Conservation (phyloP, 1,140 invertebrate genomes). For the Harlomillsia oculata region DNA sequence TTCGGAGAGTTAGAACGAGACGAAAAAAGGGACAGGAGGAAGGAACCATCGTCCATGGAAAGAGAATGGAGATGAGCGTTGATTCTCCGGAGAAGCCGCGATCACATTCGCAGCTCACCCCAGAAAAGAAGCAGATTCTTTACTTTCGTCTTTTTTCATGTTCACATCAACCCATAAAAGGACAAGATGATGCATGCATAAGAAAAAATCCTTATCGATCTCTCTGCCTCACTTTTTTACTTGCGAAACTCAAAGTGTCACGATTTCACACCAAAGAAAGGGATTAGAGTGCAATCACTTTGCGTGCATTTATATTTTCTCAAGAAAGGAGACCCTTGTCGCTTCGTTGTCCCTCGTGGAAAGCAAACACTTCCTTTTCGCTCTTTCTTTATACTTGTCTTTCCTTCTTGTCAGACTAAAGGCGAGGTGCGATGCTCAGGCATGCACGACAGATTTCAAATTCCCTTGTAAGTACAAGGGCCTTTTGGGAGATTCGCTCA, state of each 20-base stretch:
- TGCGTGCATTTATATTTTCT: constrained; percentile 17
- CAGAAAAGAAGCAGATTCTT: no score
- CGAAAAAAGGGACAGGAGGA: no score
- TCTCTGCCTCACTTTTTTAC: neutral
- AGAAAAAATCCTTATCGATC: constrained; percentile 12
- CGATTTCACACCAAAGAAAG: constrained; percentile 10
- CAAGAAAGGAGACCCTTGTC: constrained; percentile 2
- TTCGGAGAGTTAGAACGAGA: no score
- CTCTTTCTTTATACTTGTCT: neutral
- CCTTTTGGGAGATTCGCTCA: no score
- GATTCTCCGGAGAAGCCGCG: no score
- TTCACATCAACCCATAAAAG: constrained; percentile 9
- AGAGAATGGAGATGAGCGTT: no score
- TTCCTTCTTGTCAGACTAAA: neutral
- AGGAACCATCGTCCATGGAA: no score
- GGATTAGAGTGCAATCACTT: constrained; percentile 18
- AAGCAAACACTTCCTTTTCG: constrained; percentile 6
- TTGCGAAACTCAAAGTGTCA: constrained; percentile 10
- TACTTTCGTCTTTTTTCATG: no score
- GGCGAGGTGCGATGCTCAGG: no score
- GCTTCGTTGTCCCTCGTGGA: neutral
- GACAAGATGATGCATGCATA: constrained; percentile 11
- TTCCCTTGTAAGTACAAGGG: no score
- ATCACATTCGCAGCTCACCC: no score
- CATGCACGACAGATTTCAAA: no score